A percentile compares a stretch with the other conserved stretches of the same genome.
phyloP scores from a whole-genome alignment of 2,888 invertebrate species.

The Caenorhabditis sp. region DNA sequence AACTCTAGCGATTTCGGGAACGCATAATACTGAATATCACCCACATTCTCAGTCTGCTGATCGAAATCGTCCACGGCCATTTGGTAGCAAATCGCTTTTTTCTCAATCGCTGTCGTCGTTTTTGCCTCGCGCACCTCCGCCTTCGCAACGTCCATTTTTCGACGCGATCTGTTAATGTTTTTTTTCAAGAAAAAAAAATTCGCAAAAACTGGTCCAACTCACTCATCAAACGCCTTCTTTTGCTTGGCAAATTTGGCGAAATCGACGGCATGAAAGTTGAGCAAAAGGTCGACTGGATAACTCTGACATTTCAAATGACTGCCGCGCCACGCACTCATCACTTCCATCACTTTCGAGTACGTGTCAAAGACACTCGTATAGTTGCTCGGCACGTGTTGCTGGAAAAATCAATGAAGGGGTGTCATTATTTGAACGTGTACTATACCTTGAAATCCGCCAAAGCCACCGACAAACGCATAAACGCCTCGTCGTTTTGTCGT shows the following conservation, averaged over 20 bases:
- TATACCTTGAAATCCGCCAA: constrained; percentile 40
- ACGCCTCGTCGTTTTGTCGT: constrained; percentile 22
- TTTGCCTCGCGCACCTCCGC: constrained; percentile 72
- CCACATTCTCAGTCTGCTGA: constrained; percentile 59
- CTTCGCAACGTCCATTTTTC: constrained; percentile 72
- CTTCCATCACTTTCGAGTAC: constrained; percentile 26
- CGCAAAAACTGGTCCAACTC: not conserved
- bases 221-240: constrained; percentile 49
- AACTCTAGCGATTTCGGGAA: too few relatives aligned
- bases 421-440: not conserved
- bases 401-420: not conserved
- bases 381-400: constrained; percentile 28
- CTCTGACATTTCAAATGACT: constrained; percentile 28
- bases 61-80: constrained; percentile 74
- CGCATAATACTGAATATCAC: not conserved
- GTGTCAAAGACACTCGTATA: constrained; percentile 13
- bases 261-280: constrained; percentile 14
- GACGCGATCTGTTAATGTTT: constrained; percentile 62
- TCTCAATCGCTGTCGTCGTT: constrained; percentile 75
- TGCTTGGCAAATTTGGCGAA: constrained; percentile 25
- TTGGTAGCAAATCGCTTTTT: constrained; percentile 72
- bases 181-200: not conserved
- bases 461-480: not conserved
- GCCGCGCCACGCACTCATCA: constrained; percentile 3
- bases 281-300: too few relatives aligned